phyloP scores from a whole-genome alignment of 2,888 invertebrate genomes.

The Amphimallon solstitiale region DNA sequence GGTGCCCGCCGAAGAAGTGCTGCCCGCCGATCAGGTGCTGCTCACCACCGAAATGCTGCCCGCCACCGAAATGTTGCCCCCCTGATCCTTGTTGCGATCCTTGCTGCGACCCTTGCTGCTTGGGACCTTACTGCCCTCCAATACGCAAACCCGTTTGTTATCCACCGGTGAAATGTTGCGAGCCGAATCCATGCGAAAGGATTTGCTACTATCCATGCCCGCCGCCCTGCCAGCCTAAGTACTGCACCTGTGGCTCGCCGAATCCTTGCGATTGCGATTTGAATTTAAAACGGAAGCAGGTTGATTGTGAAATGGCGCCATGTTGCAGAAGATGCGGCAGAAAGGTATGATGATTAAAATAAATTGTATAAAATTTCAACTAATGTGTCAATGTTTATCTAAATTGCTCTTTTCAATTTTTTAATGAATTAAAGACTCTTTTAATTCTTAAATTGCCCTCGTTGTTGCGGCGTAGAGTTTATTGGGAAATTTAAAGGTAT shows the following conservation, averaged over 20 bases:
- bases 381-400: no score
- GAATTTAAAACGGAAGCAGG: slow-evolving; percentile 38
- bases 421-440: no score
- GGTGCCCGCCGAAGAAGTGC: slow-evolving; percentile 48
- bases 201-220: slow-evolving; percentile 48
- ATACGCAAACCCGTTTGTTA: slow-evolving; percentile 46
- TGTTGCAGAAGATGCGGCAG: slow-evolving; percentile 60
- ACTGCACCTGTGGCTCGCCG: slow-evolving; percentile 47
- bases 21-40: slow-evolving; percentile 35
- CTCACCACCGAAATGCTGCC: slow-evolving; percentile 31
- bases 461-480: no score
- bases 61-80: slow-evolving; percentile 29
- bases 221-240: slow-evolving; percentile 44
- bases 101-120: slow-evolving; percentile 33
- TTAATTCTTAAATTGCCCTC: no score
- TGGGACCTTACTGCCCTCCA: slow-evolving; percentile 44
- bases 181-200: slow-evolving; percentile 51
- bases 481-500: no score
- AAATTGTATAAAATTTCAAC: not conserved
- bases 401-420: no score
- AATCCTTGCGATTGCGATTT: slow-evolving; percentile 49
- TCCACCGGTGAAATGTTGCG: slow-evolving; percentile 56
- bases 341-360: slow-evolving; percentile 53
- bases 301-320: slow-evolving; percentile 43
- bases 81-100: slow-evolving; percentile 34